Evolutionary conservation across 2,888 invertebrate species (phyloP).

Genomic region (Anoncus sp.): DNA sequence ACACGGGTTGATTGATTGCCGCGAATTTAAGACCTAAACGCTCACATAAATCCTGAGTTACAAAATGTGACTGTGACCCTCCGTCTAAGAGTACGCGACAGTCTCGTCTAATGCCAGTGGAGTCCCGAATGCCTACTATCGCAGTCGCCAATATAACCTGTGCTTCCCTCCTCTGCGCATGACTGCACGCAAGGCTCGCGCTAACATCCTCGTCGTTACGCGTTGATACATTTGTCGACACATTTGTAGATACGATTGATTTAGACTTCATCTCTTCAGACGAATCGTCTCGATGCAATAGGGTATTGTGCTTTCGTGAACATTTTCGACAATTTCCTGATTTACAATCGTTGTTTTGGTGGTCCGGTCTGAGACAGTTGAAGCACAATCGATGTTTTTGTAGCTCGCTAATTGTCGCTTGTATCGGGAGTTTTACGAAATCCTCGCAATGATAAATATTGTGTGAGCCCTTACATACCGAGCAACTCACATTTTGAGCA

Average conservation of each 20-base stretch:
- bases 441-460: conserved; percentile 35
- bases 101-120: not conserved
- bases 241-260: not conserved
- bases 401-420: conserved; percentile 24
- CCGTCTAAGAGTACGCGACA: conserved; percentile 18
- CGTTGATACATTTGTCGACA: not conserved
- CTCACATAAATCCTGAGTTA: conserved; percentile 2
- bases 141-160: conserved; percentile 14
- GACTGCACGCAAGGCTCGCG: conserved; percentile 11
- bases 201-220: not conserved
- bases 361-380: conserved; percentile 21
- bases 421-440: conserved; percentile 11
- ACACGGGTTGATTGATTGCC: conserved; percentile 5
- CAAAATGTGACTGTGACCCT: conserved; percentile 29
- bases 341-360: conserved; percentile 28
- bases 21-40: no score
- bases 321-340: conserved; percentile 32
- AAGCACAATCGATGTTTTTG: conserved; percentile 26
- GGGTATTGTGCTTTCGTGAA: conserved; percentile 22
- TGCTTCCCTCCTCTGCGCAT: not conserved
- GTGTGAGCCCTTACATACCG: conserved; percentile 16
- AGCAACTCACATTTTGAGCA: conserved; percentile 8
- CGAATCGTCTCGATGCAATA: conserved; percentile 17
- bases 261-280: not conserved
- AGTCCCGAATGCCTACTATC: not conserved